Evolutionary conservation across 2,888 invertebrate species (phyloP), one percentile per base, ranked within the genome.

Genomic region (Dryobota labecula): DNA sequence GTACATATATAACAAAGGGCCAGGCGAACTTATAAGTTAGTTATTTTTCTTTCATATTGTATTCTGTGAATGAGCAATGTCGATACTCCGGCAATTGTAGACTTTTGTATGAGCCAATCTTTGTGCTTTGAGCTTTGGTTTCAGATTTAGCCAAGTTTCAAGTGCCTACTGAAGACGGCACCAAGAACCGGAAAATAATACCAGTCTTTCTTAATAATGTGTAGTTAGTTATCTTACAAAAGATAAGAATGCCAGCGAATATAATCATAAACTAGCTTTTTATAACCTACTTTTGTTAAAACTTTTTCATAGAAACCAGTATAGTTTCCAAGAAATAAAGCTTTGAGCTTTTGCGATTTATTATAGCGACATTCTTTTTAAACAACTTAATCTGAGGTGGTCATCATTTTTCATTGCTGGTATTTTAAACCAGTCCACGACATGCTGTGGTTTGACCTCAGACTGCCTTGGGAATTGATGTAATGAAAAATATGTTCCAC

Each of bases 391-490:
- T 76, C 62, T 62, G 8, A 71, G 18, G 36, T 58, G 41, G 20
- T 33, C 30, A 47, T 56, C 64, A 71, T 54, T 65, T 68, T 41
- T 56, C 33, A 57, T 27, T 24, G 58, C 36, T 49, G 20, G 49
- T 65, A n/a, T 45, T 62, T 53, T 62, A 72, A 80, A 73, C 81
- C 72, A 68, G 84, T 80, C 53, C 53, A 58, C 56, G 11, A 13
- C 47, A 57, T 24, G 56, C 61, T 63, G 67, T 41, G 45, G 61
- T 51, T 36, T 74, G 30, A 65, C 68, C 57, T 70, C 47, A 18
- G 47, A 57, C 18, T 27, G 18, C 60, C 57, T 75, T 80, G 57
- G 36, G 5, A 57, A 13, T 30, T 43, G 33, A 38, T 20, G 9
- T 41, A 36, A 62, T 38, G 6, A 36, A 36, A 13, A 15, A 20